A percentile compares a stretch with the other conserved stretches of the same genome.
Conservation (phyloP, 1,140 invertebrate genomes). For the Spodoptera frugiperda region DNA sequence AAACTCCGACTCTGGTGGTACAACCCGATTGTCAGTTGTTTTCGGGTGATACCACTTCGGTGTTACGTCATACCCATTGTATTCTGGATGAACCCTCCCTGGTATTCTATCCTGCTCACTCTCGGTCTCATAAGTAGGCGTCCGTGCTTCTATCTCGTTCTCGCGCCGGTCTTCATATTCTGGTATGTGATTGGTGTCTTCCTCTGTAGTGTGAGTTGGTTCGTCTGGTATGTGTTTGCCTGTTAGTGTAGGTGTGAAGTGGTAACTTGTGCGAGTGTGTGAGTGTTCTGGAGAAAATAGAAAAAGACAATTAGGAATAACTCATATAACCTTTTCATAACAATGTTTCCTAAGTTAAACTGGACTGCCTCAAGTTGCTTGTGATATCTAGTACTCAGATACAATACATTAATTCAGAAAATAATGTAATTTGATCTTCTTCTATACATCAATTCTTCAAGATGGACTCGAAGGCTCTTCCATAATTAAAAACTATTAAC, state of each 20-base stretch:
- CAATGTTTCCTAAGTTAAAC: too few relatives aligned
- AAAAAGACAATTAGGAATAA: not conserved
- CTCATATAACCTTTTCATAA: slow-evolving; percentile 5
- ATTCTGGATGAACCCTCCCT: slow-evolving; percentile 66
- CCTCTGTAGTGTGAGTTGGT: slow-evolving; percentile 72
- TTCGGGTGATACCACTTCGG: slow-evolving; percentile 79
- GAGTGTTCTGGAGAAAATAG: slow-evolving; percentile 65
- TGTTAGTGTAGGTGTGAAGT: slow-evolving; percentile 72
- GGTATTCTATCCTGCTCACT: slow-evolving; percentile 59
- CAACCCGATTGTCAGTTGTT: slow-evolving; percentile 65
- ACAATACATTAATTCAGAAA: too few relatives aligned
- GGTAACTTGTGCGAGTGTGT: slow-evolving; percentile 62
- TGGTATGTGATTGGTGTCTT: slow-evolving; percentile 70
- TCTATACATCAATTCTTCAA: too few relatives aligned
- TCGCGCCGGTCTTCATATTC: slow-evolving; percentile 72
- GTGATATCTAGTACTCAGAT: too few relatives aligned
- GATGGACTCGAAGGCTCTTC: too few relatives aligned
- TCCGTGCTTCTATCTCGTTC: slow-evolving; percentile 73
- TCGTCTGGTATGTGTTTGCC: slow-evolving; percentile 64
- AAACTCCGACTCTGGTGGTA: slow-evolving; percentile 72
- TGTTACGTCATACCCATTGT: slow-evolving; percentile 75
- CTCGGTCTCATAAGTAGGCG: slow-evolving; percentile 71
- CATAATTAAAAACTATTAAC: too few relatives aligned
- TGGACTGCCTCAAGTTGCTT: too few relatives aligned
- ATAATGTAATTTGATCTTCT: too few relatives aligned